Base-by-base conservation (phyloP, 2,888 invertebrate genomes). In the Tenthredo scrophulariae region DNA sequence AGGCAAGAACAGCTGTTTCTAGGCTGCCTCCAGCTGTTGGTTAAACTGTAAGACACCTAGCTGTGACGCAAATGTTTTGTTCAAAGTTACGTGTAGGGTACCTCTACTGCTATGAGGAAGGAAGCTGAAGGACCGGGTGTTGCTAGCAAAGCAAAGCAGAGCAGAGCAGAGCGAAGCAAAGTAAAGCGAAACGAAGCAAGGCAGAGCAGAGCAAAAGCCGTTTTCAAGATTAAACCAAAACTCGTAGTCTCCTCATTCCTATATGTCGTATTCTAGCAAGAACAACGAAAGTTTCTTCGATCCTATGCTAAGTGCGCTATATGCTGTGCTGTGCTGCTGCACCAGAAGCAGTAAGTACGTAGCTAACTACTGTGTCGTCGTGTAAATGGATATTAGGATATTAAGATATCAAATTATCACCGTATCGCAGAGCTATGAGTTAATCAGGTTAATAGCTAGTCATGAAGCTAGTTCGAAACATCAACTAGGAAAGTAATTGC, bases 1-100 rank as follows among this genome's bases (percentile, higher is more conserved):
- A 65, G 80, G 70, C 83, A 70, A 83, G 83, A 83, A 83, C 83
- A 83, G 83, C 70, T 83, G 80, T 80, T 80, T 80, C 80, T 80
- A 80, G 58, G 80, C 62, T 80, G 37, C 77, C 80, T 62, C 33
- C 79, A 54, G 58, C 80, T 62, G 67, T 80, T 62, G 80, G 40
- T 33, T 50, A 58, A 54, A 62, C 80, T n/a, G 62, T 77, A 54
- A 77, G 77, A 77, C 77, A 54, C 50, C 15, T 50, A 50, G 77
- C 54, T 33, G 26, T 74, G 43, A 22, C 50, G 77, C 50, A 18
- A 54, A 77, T 77, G 77, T 77, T 77, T 77, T 77, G 77, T 77
- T 77, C 54, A 29, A 77, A 77, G 77, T 77, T 77, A 18, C 54
- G 33, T 18, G 33, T 67, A 15, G 10, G 26, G 26, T 67, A 67